Evolutionary conservation across 2,797 vertebrate species (phyloP).

Genomic region (Diplodus puntazzo): DNA sequence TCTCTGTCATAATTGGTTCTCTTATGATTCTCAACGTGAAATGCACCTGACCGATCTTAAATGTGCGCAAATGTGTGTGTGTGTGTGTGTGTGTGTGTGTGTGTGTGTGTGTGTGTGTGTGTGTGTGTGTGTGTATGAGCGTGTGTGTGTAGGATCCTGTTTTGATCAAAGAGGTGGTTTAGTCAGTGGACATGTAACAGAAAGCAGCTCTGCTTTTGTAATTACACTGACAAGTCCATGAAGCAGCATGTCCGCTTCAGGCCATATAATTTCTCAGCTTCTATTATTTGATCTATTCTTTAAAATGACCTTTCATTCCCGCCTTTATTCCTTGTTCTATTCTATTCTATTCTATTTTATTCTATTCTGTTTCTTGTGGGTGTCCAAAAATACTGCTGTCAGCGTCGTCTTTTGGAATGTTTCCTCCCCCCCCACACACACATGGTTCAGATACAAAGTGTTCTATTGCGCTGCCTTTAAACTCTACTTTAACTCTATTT

Average conservation of each 20-base stretch:
- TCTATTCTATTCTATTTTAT: not conserved
- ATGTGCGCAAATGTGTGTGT: constrained; percentile 10
- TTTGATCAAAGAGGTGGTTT: constrained; percentile 65
- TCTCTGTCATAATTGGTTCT: constrained; percentile 64
- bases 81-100: constrained; percentile 1
- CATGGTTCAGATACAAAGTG: constrained; percentile 25
- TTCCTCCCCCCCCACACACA: not conserved
- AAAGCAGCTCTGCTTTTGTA: constrained; percentile 51
- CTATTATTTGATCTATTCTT: constrained; percentile 34
- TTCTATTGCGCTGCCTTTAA: constrained; percentile 23
- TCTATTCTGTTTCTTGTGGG: not conserved
- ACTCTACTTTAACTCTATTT: constrained; percentile 56
- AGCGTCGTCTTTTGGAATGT: not conserved
- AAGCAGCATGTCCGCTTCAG: constrained; percentile 39
- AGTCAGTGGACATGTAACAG: constrained; percentile 41
- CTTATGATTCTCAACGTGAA: constrained; percentile 63
- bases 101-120: not conserved
- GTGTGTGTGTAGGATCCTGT: constrained; percentile 4
- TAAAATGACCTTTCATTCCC: not conserved
- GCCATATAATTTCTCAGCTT: constrained; percentile 15
- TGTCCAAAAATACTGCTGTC: not conserved
- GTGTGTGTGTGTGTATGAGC: not conserved
- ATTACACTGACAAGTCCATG: constrained; percentile 42
- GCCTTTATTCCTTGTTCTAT: not conserved
- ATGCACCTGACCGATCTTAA: constrained; percentile 64